These are phyloP conservation scores for Buathra laborator DNA, from an alignment of 2,888 invertebrate species.

Conservation along the genomic window DNA sequence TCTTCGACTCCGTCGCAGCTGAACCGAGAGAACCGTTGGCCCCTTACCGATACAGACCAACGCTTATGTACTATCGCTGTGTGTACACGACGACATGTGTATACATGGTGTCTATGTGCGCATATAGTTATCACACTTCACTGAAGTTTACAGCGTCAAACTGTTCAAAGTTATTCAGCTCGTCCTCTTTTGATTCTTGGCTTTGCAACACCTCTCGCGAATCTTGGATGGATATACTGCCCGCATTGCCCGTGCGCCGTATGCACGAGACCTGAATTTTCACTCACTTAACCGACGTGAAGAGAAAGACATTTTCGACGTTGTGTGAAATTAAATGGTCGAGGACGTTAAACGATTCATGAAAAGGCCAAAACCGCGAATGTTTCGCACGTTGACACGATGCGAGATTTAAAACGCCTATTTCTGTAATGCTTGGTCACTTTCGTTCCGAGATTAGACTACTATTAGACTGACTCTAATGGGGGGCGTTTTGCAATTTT, in stretches of 20 bases:
- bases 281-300: not conserved
- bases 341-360: conserved; percentile 4
- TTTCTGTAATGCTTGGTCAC: not conserved
- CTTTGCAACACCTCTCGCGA: conserved; percentile 11
- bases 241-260: not conserved
- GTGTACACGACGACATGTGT: not conserved
- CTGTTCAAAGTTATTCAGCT: not conserved
- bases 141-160: not conserved
- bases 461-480: not conserved
- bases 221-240: not conserved
- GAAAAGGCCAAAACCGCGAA: not conserved
- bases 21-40: conserved; percentile 11
- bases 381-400: not conserved
- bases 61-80: not conserved
- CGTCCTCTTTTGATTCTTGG: not conserved
- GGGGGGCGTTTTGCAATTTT: too few species aligned
- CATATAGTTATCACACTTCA: conserved; percentile 38
- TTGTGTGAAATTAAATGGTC: not conserved
- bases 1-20: conserved; percentile 44
- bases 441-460: not conserved
- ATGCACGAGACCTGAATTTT: conserved; percentile 18
- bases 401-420: not conserved
- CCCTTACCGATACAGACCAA: conserved; percentile 2
- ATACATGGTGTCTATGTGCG: not conserved
- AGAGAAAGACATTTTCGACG: conserved; percentile 6